Conservation (phyloP, 2,888 invertebrate genomes). For the Andrena praecox region DNA sequence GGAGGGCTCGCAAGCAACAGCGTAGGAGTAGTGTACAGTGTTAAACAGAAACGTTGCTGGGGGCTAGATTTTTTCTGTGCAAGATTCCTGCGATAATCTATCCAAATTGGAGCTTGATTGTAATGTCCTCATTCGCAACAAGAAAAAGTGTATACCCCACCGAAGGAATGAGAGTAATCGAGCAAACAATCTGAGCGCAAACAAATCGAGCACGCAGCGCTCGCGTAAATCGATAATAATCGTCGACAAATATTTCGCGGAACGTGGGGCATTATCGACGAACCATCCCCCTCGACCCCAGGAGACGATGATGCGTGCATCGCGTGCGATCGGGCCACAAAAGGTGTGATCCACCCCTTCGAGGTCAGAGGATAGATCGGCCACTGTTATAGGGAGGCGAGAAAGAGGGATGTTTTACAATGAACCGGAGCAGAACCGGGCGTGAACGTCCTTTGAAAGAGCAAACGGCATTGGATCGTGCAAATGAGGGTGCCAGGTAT, state of each 20-base stretch:
- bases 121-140: slow-evolving; percentile 9
- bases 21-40: not conserved
- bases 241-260: slow-evolving; percentile 66
- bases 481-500: slow-evolving; percentile 52
- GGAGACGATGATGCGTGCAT: slow-evolving; percentile 82
- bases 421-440: slow-evolving; percentile 72
- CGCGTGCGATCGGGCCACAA: slow-evolving; percentile 82
- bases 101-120: not conserved
- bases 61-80: not conserved
- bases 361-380: slow-evolving; percentile 44
- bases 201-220: not conserved
- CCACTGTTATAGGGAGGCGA: slow-evolving; percentile 42
- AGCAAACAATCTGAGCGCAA: not conserved
- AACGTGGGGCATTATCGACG: slow-evolving; percentile 61
- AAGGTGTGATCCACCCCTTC: slow-evolving; percentile 73
- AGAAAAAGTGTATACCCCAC: not conserved
- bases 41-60: no score
- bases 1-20: not conserved
- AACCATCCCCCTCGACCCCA: slow-evolving; percentile 35
- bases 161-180: not conserved
- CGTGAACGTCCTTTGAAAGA: slow-evolving; percentile 77
- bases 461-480: slow-evolving; percentile 73
- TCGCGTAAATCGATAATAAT: slow-evolving; percentile 27
- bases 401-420: slow-evolving; percentile 83
- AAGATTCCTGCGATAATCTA: not conserved